phyloP scores from a whole-genome alignment of 2,888 invertebrate species.

The Aphidius colemani region DNA sequence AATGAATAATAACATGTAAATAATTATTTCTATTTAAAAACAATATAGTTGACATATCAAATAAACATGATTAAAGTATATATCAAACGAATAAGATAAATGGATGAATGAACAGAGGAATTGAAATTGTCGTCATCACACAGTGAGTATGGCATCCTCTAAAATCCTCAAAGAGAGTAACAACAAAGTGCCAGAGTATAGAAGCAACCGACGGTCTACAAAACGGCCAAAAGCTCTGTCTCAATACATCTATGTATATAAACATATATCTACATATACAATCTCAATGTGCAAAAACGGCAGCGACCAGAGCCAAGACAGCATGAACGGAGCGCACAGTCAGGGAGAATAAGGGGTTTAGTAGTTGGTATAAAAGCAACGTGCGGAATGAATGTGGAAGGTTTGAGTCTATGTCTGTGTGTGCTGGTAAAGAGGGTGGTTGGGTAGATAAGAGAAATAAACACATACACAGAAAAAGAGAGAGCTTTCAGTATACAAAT shows the following conservation, averaged over 20 bases:
- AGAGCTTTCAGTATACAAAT: background rate
- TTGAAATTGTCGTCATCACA: background rate
- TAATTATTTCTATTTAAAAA: too few relatives aligned
- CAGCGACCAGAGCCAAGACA: background rate
- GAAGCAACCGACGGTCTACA: background rate
- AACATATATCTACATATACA: too few relatives aligned
- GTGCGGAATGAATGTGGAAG: background rate
- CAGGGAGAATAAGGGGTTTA: constrained; percentile 3
- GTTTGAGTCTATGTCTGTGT: background rate
- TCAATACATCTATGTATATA: background rate
- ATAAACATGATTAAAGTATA: too few relatives aligned
- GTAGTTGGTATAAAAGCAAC: background rate
- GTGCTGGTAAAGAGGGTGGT: constrained; percentile 13
- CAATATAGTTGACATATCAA: too few relatives aligned
- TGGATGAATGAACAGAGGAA: background rate
- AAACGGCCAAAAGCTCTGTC: constrained; percentile 12
- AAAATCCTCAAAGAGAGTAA: background rate
- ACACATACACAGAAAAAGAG: constrained; percentile 13
- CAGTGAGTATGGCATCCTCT: background rate
- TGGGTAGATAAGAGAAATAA: background rate
- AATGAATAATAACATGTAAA: too few relatives aligned
- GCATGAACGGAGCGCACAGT: background rate
- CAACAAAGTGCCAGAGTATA: constrained; percentile 1
- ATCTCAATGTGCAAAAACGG: background rate
- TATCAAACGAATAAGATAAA: too few relatives aligned